These are phyloP conservation scores for Drosophila imparisetae DNA, from an alignment of 2,888 invertebrate genomes.

Conservation along the genomic window DNA sequence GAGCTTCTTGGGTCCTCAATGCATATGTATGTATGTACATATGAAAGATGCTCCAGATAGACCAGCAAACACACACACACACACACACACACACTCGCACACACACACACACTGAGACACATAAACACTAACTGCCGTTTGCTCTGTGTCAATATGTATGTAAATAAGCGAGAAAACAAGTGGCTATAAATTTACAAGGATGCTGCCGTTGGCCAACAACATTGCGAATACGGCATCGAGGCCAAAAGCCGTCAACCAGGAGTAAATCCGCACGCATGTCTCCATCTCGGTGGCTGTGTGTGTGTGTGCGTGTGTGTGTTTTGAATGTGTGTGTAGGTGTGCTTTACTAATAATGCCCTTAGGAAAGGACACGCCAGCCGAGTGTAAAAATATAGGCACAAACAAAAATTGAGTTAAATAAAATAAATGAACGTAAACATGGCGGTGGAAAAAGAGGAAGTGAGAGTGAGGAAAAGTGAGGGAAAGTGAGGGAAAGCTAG, in stretches of 20 bases:
- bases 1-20: conserved; percentile 46
- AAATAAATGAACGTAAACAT: conserved; percentile 56
- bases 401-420: conserved; percentile 59
- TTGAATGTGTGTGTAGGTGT: conserved; percentile 26
- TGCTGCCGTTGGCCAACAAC: conserved; percentile 46
- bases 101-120: not conserved
- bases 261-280: conserved; percentile 55
- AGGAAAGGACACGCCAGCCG: conserved; percentile 62
- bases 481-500: not conserved
- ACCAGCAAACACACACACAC: conserved; percentile 24
- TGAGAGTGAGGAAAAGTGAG: not conserved
- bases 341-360: conserved; percentile 71
- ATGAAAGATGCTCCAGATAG: conserved; percentile 65
- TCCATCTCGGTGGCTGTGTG: not conserved
- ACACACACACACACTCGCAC: not conserved
- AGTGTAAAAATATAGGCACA: conserved; percentile 45
- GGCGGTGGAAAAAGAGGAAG: not conserved
- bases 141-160: conserved; percentile 76
- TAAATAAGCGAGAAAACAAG: conserved; percentile 78
- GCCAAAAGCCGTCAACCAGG: conserved; percentile 66
- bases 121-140: conserved; percentile 45
- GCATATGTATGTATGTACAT: conserved; percentile 48
- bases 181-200: conserved; percentile 78
- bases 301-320: not conserved
- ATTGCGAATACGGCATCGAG: conserved; percentile 72